Percentiles rank a stretch among this genome's conserved stretches.
Evolutionary conservation across 2,113 vertebrate species (phyloP).

Genomic region (Micronycteris hirsuta): DNA sequence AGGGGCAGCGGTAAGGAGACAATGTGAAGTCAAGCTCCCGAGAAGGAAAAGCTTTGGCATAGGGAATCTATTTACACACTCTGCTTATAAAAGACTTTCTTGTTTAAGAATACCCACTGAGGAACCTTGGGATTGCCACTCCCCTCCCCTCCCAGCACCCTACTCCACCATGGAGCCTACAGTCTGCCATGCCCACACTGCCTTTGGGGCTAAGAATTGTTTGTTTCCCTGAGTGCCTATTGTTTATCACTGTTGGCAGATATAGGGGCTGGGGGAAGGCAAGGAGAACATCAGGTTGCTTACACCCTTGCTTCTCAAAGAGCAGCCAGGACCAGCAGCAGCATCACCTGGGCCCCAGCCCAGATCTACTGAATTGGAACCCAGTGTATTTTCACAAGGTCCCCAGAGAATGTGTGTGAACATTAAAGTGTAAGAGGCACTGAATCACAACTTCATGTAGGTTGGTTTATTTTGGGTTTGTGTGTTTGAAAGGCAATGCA

Average conservation of each 20-base stretch:
- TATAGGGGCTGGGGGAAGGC: neutral
- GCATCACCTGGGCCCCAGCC: neutral
- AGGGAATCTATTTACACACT: neutral
- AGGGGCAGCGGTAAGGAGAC: neutral
- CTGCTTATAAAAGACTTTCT: neutral
- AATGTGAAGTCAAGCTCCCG: too few relatives aligned
- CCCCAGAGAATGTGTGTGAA: too few relatives aligned
- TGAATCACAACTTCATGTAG: neutral
- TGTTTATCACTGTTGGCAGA: neutral
- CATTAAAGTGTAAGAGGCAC: neutral
- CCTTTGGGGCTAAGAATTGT: neutral
- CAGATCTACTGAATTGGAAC: neutral
- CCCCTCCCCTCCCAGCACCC: fast-evolving
- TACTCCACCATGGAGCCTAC: neutral
- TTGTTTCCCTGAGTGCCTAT: neutral
- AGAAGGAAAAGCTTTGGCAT: neutral
- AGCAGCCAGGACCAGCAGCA: fast-evolving
- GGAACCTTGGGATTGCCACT: neutral
- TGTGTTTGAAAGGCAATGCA: neutral
- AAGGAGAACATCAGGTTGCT: neutral
- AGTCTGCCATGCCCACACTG: neutral
- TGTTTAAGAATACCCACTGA: neutral
- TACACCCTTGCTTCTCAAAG: neutral
- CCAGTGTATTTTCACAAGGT: neutral
- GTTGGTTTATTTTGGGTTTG: neutral